Evolutionary conservation across 2,113 vertebrate genomes (phyloP), one percentile per base, ranked within the genome.

Genomic region (Triplophysa tibetana): DNA sequence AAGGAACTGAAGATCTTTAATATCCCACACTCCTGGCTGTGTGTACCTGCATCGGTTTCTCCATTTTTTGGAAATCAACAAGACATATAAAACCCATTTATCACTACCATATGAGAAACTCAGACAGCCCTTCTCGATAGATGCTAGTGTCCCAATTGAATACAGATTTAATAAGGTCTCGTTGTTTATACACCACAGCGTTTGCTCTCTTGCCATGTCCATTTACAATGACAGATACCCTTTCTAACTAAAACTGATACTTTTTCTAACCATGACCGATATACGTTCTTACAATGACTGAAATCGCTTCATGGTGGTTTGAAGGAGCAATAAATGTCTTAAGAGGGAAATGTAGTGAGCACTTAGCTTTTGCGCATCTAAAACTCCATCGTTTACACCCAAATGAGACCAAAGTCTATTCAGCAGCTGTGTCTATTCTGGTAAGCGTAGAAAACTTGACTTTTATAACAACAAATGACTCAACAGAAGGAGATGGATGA

Each of bases 201-300:
- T 72, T 29, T 26, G n/a, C 33, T 75, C 56, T n/a, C 38, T 60
- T 56, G 78, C 67, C 14, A 23, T 68, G 63, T 45, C 43, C 21
- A 70, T 48, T 64, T 69, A 64, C 58, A 4, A 43, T 66, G 61
- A 73, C 56, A 52, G 77, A 72, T 64, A 33, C 26, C n/a, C 77
- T 60, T 62, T 62, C 41, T 69, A 67, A 70, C 21, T 41, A 4
- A 3, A 62, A 65, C 29, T 65, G 62, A 65, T 17, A 17, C 4
- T 9, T 11, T 69, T 50, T 50, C 41, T 26, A 69, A 26, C 48
- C 6, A 70, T 14, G 70, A 75, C 38, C 9, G 58, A 75, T 45
- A 62, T 10, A 14, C 56, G 26, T 60, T 74, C 33, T 29, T 50
- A 58, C 70, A 21, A n/a, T 74, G 52, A 75, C 48, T 58, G 61